Conservation (phyloP, 2,113 vertebrate species). For the Cebus imitator region DNA sequence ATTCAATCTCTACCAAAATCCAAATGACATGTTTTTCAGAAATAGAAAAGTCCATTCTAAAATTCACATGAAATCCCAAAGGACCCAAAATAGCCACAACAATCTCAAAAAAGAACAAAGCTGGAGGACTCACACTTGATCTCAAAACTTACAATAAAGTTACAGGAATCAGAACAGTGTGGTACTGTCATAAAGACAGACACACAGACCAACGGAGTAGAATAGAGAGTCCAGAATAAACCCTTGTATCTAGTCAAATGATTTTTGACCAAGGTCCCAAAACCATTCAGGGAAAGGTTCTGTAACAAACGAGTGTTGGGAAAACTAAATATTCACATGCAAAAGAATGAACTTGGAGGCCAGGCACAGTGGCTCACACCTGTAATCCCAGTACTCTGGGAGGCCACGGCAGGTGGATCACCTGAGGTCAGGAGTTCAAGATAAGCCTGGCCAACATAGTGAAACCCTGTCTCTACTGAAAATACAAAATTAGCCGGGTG, state of each 20-base stretch:
- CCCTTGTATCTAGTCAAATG: neutral
- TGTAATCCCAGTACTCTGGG: too few relatives aligned
- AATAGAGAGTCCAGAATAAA: neutral
- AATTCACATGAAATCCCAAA: neutral
- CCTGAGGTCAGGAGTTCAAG: too few relatives aligned
- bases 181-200: neutral
- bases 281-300: neutral
- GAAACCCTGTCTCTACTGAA: too few relatives aligned
- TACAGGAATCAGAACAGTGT: neutral
- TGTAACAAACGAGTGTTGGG: neutral
- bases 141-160: neutral
- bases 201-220: neutral
- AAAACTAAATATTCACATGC: neutral
- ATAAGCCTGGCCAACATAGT: too few relatives aligned
- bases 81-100: neutral
- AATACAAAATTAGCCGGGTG: too few relatives aligned
- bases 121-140: neutral
- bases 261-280: neutral
- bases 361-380: too few relatives aligned
- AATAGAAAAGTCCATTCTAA: neutral
- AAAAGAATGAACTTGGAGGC: neutral
- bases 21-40: neutral
- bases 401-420: too few relatives aligned
- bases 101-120: neutral
- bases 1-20: neutral